phyloP scores from a whole-genome alignment of 2,113 vertebrate genomes.

The Typhlomys cinereus region DNA sequence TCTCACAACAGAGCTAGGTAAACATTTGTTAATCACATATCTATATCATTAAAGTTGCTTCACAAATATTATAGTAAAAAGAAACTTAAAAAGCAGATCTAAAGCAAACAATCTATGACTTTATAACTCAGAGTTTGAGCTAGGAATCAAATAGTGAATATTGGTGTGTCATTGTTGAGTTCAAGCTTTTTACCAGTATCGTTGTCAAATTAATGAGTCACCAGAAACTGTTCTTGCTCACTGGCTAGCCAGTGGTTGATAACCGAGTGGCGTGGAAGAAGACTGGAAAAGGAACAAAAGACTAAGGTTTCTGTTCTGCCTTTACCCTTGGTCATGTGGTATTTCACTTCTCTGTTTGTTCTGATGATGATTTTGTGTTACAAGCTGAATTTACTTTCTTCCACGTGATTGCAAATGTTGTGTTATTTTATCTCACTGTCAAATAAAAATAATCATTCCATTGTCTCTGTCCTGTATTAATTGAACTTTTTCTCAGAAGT shows the following conservation, averaged over 20 bases:
- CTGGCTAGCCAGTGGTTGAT: neutral
- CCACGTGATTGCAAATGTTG: slow-evolving; percentile 17
- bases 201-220: neutral
- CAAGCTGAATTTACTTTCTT: neutral
- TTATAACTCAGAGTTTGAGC: slow-evolving; percentile 4
- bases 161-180: slow-evolving; percentile 17
- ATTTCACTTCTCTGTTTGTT: slow-evolving; percentile 39
- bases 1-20: neutral
- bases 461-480: neutral
- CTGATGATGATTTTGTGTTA: neutral
- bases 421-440: neutral
- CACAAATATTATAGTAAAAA: slow-evolving; percentile 7
- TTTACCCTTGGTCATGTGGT: neutral
- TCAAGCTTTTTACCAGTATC: neutral
- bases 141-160: neutral
- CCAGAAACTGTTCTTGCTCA: neutral
- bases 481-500: neutral
- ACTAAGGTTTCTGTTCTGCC: neutral
- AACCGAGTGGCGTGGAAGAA: neutral
- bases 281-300: neutral
- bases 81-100: neutral
- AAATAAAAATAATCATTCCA: slow-evolving; percentile 49
- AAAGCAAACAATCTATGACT: neutral
- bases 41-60: neutral
- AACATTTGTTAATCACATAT: neutral